Percentiles rank a stretch among this genome's conserved stretches.
Evolutionary conservation across 2,797 vertebrate genomes (phyloP).

Genomic region (Antrozous pallidus): DNA sequence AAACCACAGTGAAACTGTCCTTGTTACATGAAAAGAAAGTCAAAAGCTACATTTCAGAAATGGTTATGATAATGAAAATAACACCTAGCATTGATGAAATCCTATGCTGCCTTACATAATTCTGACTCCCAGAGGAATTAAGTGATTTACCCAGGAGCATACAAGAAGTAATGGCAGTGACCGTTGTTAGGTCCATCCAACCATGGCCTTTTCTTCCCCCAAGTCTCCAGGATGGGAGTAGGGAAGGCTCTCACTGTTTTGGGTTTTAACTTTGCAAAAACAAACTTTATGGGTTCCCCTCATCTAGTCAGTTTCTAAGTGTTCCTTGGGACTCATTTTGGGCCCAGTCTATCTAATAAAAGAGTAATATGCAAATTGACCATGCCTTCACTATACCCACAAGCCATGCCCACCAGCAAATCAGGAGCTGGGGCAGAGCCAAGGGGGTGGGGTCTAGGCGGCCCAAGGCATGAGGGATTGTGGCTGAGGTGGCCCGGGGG

Average conservation of each 20-base stretch:
- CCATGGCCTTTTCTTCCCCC: not conserved
- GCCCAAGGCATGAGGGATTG: no score
- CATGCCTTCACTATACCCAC: no score
- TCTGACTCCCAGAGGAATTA: not conserved
- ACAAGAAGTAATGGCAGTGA: not conserved
- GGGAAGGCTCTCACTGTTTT: not conserved
- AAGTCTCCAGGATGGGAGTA: not conserved
- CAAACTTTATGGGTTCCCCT: not conserved
- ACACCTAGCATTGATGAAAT: not conserved
- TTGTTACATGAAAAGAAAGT: not conserved
- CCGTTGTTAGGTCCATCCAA: rapidly evolving
- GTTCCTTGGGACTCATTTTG: not conserved
- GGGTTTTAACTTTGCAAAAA: not conserved
- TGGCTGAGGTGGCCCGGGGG: no score
- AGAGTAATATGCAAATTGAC: no score
- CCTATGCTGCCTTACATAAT: not conserved
- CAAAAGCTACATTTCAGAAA: not conserved
- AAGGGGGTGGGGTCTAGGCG: no score
- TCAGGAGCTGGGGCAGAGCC: no score
- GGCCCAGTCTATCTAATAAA: no score
- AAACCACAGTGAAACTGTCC: not conserved
- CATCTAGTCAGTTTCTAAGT: not conserved
- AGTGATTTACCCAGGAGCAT: not conserved
- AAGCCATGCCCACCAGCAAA: no score
- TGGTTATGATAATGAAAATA: not conserved